These are phyloP conservation scores for Prietella phreatophila DNA, from an alignment of 2,113 vertebrate species.

Conservation along the genomic window DNA sequence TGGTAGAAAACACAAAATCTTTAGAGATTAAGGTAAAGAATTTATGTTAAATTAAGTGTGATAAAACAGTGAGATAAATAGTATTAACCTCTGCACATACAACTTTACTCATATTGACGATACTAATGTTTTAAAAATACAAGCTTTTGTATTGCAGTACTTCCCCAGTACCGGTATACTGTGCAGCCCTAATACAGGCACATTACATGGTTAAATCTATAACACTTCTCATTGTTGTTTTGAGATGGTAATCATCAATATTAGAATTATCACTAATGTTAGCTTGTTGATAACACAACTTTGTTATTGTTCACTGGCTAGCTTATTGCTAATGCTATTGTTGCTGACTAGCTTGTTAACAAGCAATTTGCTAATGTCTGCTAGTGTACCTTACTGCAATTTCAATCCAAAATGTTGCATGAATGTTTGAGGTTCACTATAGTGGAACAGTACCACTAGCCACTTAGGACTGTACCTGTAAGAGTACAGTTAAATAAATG, in stretches of 20 bases:
- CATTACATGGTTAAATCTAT: neutral
- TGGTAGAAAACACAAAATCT: too few relatives aligned
- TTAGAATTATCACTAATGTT: neutral
- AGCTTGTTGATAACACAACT: neutral
- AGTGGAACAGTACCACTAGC: neutral
- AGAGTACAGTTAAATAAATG: neutral
- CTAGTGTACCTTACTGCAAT: neutral
- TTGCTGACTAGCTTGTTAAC: neutral
- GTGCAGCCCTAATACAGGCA: neutral
- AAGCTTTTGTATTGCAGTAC: too few relatives aligned
- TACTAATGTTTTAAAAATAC: too few relatives aligned
- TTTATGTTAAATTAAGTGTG: too few relatives aligned
- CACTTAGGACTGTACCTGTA: neutral
- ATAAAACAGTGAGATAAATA: too few relatives aligned
- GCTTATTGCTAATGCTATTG: neutral
- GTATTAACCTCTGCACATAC: too few relatives aligned
- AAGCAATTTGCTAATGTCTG: neutral
- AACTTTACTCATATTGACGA: too few relatives aligned
- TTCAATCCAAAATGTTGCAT: neutral
- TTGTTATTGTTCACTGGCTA: neutral
- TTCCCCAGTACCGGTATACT: too few relatives aligned
- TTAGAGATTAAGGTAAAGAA: too few relatives aligned
- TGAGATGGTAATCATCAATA: neutral
- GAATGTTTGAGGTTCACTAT: neutral
- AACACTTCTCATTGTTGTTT: neutral